Evolutionary conservation across 2,113 vertebrate species (phyloP), one percentile per base, ranked within the genome.

Genomic region (Lophius piscatorius): DNA sequence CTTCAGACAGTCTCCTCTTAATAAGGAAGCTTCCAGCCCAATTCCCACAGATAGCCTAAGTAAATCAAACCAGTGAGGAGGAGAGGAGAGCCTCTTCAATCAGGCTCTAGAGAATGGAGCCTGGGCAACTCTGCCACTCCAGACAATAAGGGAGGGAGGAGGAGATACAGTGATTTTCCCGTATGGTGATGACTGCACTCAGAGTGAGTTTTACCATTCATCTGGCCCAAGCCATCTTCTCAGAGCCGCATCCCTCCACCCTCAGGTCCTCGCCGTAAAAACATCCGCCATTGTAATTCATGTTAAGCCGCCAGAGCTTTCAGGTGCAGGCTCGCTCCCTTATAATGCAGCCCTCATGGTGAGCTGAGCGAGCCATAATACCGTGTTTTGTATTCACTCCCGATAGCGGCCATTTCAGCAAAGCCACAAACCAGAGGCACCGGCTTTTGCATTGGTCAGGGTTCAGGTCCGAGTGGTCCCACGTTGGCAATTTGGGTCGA

Each of bases 1-100:
- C 82, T 86, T 85, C 80, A 89, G 81, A 86, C 77, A 78, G 75
- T 70, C 78, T 83, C 81, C 82, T 89, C 87, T 89, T 88, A 89
- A 88, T 89, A 88, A 85, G 87, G 82, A 87, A 68, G 84, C 84
- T 85, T 80, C 76, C 82, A 82, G 84, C 78, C 76, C 87, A 76
- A 85, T 86, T 85, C 87, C 82, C 83, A 60, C 72, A 82, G 82
- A 85, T 81, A 80, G 87, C 64, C 80, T 75, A 76, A 86, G 87
- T 87, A 87, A 89, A 87, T 86, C 85, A 86, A 80, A 66, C 49
- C 40, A 54, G 76, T 76, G 87, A 83, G 83, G 85, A 84, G 79
- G 83, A 88, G 81, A 69, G 66, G 71, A 80, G 81, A 67, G 82
- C 76, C 84, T 87, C 76, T 82, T 88, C 87, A 84, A 87, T 88